Conservation (phyloP, 2,888 invertebrate species). For the Erebia ligea region DNA sequence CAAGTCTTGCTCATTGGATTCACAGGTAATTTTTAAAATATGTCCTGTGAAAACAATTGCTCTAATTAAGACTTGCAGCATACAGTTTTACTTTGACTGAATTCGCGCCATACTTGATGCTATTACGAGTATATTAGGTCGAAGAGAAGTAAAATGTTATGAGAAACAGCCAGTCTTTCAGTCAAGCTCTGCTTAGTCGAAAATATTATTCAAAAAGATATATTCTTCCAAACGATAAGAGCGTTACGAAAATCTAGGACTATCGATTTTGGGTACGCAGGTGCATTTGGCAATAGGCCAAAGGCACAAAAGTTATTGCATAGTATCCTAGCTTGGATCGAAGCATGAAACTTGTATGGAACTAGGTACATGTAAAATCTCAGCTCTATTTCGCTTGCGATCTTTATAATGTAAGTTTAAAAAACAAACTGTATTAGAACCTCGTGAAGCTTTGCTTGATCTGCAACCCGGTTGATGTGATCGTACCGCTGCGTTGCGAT, state of each 20-base stretch:
- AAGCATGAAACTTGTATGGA: not conserved
- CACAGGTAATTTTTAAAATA: too few species aligned
- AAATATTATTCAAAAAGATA: constrained; percentile 3
- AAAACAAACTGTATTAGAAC: too few species aligned
- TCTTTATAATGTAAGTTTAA: not conserved
- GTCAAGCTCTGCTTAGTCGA: not conserved
- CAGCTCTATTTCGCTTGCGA: not conserved
- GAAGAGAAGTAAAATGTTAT: not conserved
- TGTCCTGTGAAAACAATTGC: too few species aligned
- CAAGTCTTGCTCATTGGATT: too few species aligned
- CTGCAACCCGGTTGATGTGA: too few species aligned
- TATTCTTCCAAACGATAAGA: constrained; percentile 1
- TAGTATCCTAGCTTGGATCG: constrained; percentile 7
- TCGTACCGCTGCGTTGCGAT: too few species aligned
- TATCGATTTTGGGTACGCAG: constrained; percentile 17
- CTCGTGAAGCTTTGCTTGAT: too few species aligned
- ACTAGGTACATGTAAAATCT: not conserved
- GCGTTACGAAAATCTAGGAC: constrained; percentile 19
- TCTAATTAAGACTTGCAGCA: too few species aligned
- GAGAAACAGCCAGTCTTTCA: too few species aligned
- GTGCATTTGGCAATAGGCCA: constrained; percentile 21
- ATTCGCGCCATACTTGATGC: too few species aligned
- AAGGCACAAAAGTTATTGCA: constrained; percentile 18
- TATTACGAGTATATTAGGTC: too few species aligned
- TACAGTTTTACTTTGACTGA: too few species aligned